Percentiles rank a stretch among this genome's conserved stretches.
These are phyloP conservation scores for Nipponia nippon DNA, from an alignment of 2,113 vertebrate species.

Conservation along the genomic window DNA sequence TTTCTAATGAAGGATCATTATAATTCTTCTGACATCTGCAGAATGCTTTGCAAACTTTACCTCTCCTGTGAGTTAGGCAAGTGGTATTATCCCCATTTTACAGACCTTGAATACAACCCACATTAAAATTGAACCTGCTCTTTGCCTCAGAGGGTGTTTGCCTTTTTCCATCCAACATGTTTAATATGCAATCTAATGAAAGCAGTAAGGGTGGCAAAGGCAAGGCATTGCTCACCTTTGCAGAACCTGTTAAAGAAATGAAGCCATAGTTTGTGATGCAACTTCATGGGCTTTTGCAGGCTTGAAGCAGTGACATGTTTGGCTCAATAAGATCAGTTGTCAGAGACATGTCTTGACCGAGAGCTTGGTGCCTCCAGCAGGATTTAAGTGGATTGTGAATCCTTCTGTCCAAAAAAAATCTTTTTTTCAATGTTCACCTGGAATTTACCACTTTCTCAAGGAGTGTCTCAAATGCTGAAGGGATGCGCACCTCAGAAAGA, in stretches of 20 bases:
- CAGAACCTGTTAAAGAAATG: not conserved
- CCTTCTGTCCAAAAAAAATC: not conserved
- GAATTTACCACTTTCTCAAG: not conserved
- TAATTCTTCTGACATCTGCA: not conserved
- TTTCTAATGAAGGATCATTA: conserved; percentile 47
- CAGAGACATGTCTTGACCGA: conserved; percentile 12
- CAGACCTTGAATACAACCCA: not conserved
- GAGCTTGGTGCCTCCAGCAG: not conserved
- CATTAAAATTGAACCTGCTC: not conserved
- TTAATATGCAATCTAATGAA: not conserved
- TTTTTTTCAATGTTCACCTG: not conserved
- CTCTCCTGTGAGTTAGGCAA: not conserved
- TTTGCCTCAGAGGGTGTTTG: not conserved
- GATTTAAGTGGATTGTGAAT: not conserved
- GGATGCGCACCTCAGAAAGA: not conserved
- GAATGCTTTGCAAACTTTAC: not conserved
- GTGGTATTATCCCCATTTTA: not conserved
- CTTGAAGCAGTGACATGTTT: not conserved
- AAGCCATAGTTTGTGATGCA: not conserved
- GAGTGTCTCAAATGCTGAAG: not conserved
- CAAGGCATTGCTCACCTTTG: not conserved
- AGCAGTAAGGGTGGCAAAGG: not conserved
- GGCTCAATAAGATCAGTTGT: not conserved
- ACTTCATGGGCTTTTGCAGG: not conserved
- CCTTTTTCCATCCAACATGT: not conserved